These are phyloP conservation scores for Rousettus leschenaultii DNA, from an alignment of 2,113 vertebrate genomes.

Conservation along the genomic window DNA sequence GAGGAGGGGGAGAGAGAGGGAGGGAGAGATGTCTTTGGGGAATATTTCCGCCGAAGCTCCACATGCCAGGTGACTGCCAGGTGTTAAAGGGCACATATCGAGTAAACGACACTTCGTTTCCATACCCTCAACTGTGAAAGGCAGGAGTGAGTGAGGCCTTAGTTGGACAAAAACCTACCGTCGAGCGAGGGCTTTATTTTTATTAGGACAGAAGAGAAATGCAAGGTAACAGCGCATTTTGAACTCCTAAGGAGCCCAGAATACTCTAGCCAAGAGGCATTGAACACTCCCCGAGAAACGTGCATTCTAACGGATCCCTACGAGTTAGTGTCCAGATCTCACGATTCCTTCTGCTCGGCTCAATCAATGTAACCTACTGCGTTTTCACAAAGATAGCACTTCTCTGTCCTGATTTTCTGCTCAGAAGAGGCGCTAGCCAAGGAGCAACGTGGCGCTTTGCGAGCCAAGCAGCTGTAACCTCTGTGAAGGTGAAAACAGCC, in stretches of 20 bases:
- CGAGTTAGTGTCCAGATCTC: not conserved
- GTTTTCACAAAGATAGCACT: not conserved
- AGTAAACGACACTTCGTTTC: not conserved
- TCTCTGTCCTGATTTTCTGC: not conserved
- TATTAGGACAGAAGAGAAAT: not conserved
- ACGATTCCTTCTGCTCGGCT: not conserved
- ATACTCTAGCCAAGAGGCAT: not conserved
- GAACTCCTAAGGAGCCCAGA: not conserved
- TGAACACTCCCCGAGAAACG: not conserved
- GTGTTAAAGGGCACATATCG: not conserved
- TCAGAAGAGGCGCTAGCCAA: not conserved
- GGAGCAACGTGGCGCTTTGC: accelerated
- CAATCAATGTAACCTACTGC: not conserved
- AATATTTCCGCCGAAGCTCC: too few relatives aligned
- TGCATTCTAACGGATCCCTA: not conserved
- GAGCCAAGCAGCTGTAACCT: not conserved
- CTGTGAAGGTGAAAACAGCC: not conserved
- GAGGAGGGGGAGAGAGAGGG: too few relatives aligned
- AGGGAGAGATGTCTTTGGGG: not conserved
- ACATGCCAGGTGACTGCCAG: not conserved
- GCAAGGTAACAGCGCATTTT: not conserved
- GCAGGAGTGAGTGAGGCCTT: not conserved
- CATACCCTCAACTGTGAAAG: not conserved
- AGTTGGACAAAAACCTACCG: not conserved
- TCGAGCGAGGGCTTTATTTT: not conserved